Base-by-base conservation (phyloP, 2,113 vertebrate species). In the Actenoides hombroni region DNA sequence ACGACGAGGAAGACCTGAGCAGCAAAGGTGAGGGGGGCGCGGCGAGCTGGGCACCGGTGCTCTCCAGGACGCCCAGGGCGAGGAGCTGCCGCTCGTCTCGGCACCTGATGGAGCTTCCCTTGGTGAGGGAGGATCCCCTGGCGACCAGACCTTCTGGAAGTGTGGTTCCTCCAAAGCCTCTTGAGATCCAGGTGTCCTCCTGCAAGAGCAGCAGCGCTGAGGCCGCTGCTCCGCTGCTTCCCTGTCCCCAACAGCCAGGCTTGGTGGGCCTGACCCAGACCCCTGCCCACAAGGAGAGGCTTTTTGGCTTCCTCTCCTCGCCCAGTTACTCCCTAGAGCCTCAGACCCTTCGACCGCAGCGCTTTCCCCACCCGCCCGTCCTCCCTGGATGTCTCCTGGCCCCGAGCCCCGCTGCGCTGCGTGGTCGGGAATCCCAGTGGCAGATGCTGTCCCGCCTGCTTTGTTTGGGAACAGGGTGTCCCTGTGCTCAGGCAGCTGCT, bases 1-100 rank as follows among this genome's bases (percentile, higher is more conserved):
- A 99, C 0, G 99, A 99, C 0, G 99, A 99, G 73, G 99, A 99
- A 10, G 99, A 99, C 28, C 74, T 99, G 85, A 99, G 96, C 96
- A 99, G 95, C 96, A 99, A 99, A 98, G 99, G 99, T 99, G 83
- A 97, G 96, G 68, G 96, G 68, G 25, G 6, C 3, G 24, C 23
- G 10, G 35, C 5, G 31, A 33, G 14, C 28, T 10, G n/a, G 37
- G 42, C 10, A 0, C 57, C 31, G 2, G 2, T 3, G 6, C 25
- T 56, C n/a, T 2, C 2, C 1, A 81, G 63, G 20, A 3, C 59
- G 0, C 13, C 25, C 33, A 8, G 35, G 3, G 7, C 5, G 6
- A 18, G 11, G 11, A 17, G 69, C 24, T 3, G 37, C 53, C 11
- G 2, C 15, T 44, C 7, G 20, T 28, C 46, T 81, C 29, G n/a